These are phyloP conservation scores for Opisthograptis luteolata DNA, from an alignment of 2,888 invertebrate species.

Conservation along the genomic window DNA sequence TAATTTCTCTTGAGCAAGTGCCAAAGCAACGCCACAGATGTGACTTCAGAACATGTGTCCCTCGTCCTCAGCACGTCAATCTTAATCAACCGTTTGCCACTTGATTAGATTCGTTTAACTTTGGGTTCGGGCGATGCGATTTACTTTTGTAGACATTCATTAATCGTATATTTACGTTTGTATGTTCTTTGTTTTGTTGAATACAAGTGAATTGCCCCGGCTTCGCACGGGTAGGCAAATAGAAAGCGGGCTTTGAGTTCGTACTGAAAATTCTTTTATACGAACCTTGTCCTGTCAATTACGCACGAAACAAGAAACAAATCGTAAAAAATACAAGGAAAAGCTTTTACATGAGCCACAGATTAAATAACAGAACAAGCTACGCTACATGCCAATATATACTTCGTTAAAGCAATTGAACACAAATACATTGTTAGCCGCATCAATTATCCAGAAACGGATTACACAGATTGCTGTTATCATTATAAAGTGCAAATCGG, in stretches of 20 bases:
- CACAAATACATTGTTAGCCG: conserved; percentile 21
- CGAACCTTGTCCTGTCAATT: too few species aligned
- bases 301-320: too few species aligned
- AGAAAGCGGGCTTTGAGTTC: too few species aligned
- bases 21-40: conserved; percentile 26
- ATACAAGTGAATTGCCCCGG: not conserved
- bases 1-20: conserved; percentile 25
- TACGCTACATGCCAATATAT: too few species aligned
- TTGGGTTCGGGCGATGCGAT: conserved; percentile 21
- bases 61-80: conserved; percentile 46
- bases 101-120: conserved; percentile 52
- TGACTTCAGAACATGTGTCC: conserved; percentile 27
- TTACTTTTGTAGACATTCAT: conserved; percentile 19
- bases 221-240: too few species aligned
- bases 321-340: too few species aligned
- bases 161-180: not conserved
- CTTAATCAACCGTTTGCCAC: conserved; percentile 46
- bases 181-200: not conserved
- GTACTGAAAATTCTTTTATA: too few species aligned
- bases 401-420: not conserved
- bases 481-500: conserved; percentile 38
- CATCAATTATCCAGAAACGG: conserved; percentile 32
- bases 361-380: too few species aligned
- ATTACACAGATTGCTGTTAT: conserved; percentile 32
- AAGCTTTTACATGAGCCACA: too few species aligned